Base-by-base conservation (phyloP, 2,888 invertebrate species). In the Ernsta delagoae region DNA sequence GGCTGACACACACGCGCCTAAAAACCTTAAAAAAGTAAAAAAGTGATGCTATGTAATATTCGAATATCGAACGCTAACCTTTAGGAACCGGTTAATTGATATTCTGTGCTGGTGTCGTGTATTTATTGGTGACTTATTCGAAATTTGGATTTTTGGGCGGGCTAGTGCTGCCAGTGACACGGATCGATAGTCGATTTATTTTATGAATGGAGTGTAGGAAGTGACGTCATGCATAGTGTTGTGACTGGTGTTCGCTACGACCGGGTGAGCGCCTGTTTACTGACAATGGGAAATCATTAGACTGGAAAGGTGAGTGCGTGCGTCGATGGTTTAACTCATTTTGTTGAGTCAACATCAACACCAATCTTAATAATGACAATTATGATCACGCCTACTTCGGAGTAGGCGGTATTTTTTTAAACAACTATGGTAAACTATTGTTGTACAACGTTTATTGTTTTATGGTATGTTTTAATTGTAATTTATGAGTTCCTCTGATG, bases 141-240 rank as follows among this genome's bases (percentile, higher is more conserved):
- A 75, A 68, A 62, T 62, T 72, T 73, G 73, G 60, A 69, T 70
- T 60, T 66, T 64, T 69, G 63, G 39, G 66, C 65, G 59, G 69
- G 63, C 71, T 72, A 77, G 76, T 80, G 78, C 71, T 75, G 75
- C 75, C 68, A 72, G 72, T 75, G 75, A 73, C 73, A 74, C 72
- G 71, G 74, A 75, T 78, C 77, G 79, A 83, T 83, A 82, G 73
- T 84, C 82, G 84, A 84, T 83, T 80, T 79, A 80, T 83, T 88
- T 88, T 85, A 87, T 91, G 92, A 91, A 91, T 91, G 90, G 86
- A 89, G 81, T 80, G 78, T 86, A 87, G 88, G 88, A 88, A 88
- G 91, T 93, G 92, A 92, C 90, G 90, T 91, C 89, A 92, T 91
- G 92, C 80, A 78, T 90, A 91, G 92, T 92, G 92, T 86, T 90